Percentiles rank a stretch among this genome's conserved stretches.
phyloP scores from a whole-genome alignment of 2,888 invertebrate species.

The Nomada flava region DNA sequence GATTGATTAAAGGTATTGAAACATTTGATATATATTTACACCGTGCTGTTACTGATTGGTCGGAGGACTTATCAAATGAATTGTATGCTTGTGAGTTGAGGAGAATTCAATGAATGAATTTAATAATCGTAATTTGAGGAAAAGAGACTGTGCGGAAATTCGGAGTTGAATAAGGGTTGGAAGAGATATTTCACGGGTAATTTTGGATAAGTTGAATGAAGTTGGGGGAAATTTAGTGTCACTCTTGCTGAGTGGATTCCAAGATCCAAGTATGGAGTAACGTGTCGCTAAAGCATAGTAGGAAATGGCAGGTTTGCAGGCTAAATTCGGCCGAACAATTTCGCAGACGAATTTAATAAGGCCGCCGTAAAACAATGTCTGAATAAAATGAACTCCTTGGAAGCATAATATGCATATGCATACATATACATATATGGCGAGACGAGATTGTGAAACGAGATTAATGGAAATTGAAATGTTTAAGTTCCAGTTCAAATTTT shows the following conservation, averaged over 20 bases:
- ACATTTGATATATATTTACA: no score
- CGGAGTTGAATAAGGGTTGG: neutral
- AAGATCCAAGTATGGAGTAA: neutral
- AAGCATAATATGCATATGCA: neutral
- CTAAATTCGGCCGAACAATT: neutral
- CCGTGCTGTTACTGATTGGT: no score
- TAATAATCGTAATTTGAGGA: no score
- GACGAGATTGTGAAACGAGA: no score
- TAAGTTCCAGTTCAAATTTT: neutral
- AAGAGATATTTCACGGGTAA: neutral
- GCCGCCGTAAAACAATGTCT: neutral
- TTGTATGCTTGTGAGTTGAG: no score
- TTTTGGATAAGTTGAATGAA: neutral
- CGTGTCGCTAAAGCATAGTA: neutral
- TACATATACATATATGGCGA: no score
- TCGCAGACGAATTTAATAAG: constrained; percentile 5
- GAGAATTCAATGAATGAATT: no score
- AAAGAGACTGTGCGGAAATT: no score
- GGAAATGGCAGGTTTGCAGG: neutral
- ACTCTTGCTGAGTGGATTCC: neutral
- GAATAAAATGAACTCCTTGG: neutral
- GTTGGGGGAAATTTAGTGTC: neutral
- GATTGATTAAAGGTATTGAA: no score
- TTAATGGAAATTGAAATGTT: no score
- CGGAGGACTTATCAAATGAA: no score